Evolutionary conservation across 2,888 invertebrate genomes (phyloP).

Genomic region (Laspeyria flexula): DNA sequence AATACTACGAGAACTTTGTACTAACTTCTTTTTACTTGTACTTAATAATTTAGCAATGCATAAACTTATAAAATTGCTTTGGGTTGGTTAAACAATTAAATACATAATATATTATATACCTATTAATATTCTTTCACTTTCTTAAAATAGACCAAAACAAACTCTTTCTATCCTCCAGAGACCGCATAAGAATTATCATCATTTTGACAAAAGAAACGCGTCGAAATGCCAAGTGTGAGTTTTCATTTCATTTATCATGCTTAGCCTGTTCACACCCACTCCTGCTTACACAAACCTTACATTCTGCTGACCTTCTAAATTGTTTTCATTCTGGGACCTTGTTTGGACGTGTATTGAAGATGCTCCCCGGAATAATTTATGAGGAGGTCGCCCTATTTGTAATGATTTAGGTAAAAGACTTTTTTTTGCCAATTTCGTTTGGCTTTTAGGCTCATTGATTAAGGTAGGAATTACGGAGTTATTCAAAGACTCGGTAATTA

Average conservation of each 20-base stretch:
- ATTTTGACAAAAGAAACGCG: neutral
- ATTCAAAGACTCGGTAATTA: neutral
- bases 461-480: neutral
- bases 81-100: too few relatives aligned
- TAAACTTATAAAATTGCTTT: too few relatives aligned
- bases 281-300: neutral
- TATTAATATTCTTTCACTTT: too few relatives aligned
- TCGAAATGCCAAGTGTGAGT: neutral
- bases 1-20: too few relatives aligned
- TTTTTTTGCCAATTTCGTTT: neutral
- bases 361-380: conserved; percentile 30
- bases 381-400: neutral
- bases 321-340: conserved; percentile 16
- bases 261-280: conserved; percentile 2
- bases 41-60: too few relatives aligned
- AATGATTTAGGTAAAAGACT: neutral
- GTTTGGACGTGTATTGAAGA: conserved; percentile 18
- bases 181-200: too few relatives aligned
- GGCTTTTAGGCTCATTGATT: neutral
- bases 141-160: too few relatives aligned
- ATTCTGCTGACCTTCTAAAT: conserved; percentile 16
- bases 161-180: too few relatives aligned
- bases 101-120: too few relatives aligned
- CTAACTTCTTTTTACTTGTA: too few relatives aligned
- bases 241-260: conserved; percentile 15